Evolutionary conservation across 1,140 invertebrate species (phyloP).

Genomic region (Metaphire vulgaris): DNA sequence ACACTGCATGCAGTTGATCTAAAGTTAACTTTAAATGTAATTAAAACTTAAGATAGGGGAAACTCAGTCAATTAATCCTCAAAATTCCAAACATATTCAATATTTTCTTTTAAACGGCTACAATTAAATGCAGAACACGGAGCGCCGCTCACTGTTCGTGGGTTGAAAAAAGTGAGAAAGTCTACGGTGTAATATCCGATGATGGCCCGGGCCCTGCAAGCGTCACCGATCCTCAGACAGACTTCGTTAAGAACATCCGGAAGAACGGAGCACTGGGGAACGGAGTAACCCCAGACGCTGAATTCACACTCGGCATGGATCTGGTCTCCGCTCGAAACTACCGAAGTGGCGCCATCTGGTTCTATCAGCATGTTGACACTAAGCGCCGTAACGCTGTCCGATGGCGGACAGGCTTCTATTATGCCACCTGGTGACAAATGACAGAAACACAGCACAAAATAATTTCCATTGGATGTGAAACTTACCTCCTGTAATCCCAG

Average conservation of each 20-base stretch:
- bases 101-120: too few species aligned
- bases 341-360: slow-evolving; percentile 41
- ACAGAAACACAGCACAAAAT: too few species aligned
- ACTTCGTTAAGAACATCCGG: slow-evolving; percentile 42
- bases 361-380: slow-evolving; percentile 50
- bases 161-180: slow-evolving; percentile 52
- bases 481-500: too few species aligned
- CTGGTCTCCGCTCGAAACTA: slow-evolving; percentile 49
- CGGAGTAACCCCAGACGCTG: slow-evolving; percentile 49
- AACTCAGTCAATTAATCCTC: too few species aligned
- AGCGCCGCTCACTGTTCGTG: slow-evolving; percentile 46
- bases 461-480: too few species aligned
- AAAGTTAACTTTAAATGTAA: too few species aligned
- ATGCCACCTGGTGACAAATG: slow-evolving; percentile 42
- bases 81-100: too few species aligned
- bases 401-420: slow-evolving; percentile 51
- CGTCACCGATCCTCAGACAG: slow-evolving; percentile 43
- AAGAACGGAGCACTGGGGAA: slow-evolving; percentile 51
- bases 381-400: slow-evolving; percentile 47
- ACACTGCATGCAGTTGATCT: too few species aligned
- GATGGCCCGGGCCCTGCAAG: slow-evolving; percentile 47
- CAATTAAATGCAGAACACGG: too few species aligned
- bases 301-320: slow-evolving; percentile 49
- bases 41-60: too few species aligned
- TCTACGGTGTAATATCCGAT: slow-evolving; percentile 48